Base-by-base conservation (phyloP, 2,113 vertebrate species). In the Arizona elegans region DNA sequence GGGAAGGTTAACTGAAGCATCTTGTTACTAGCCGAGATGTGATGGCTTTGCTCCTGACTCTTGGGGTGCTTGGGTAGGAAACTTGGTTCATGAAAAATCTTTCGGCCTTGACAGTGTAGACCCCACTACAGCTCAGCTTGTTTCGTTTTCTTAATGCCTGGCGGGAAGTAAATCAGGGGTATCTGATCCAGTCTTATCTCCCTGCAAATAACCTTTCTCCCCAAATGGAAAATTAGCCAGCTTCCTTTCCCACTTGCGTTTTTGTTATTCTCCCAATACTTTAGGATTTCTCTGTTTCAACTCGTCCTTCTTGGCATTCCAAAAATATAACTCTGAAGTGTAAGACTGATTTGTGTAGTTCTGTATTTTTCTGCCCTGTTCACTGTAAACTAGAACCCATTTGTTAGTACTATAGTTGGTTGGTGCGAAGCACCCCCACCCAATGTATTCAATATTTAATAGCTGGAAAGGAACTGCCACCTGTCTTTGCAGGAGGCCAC, bases 91-190 rank as follows among this genome's bases (percentile, higher is more conserved):
- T 92, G 52, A 43, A 90, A 59, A 90, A 94, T 87, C 95, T 90
- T 92, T 65, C 95, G 97, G 95, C 96, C 97, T 97, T 98, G 95
- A 94, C 95, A 94, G 29, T 47, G 56, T 93, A 59, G 54, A 90
- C 88, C 86, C 81, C n/a, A 86, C 89, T 88, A 90, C 93, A 94
- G 59, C 55, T 93, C 92, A 86, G 95, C 92, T 96, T 95, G 59
- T 95, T 97, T 97, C 86, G 24, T 92, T 96, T 92, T 96, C 96
- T 52, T 15, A 95, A 95, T 96, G 95, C 96, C 97, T 95, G 95
- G 94, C 92, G 96, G 93, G 95, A 96, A 97, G 95, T 94, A 92
- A 91, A 93, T 92, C 92, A 94, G 97, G 95, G 95, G 92, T 86
- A 94, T 94, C 93, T 94, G 91, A 94, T 96, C 95, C 96, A 94